phyloP scores from a whole-genome alignment of 2,797 vertebrate genomes.

The Coendou prehensilis region DNA sequence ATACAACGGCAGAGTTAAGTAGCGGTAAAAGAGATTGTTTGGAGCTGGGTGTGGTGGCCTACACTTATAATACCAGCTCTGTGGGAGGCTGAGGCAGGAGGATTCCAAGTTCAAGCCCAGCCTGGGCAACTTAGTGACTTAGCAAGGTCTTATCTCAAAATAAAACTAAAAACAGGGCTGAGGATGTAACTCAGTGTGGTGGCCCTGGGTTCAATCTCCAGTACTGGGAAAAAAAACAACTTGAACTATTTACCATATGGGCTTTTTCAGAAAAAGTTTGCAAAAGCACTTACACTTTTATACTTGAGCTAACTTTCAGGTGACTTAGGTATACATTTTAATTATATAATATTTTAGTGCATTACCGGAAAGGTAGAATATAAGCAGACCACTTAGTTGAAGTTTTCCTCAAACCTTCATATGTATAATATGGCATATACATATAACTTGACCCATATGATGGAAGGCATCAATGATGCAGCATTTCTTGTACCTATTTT shows the following conservation, averaged over 20 bases:
- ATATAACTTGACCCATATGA: background rate
- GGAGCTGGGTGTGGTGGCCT: background rate
- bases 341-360: background rate
- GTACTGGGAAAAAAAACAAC: background rate
- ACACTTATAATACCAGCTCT: background rate
- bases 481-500: conserved; percentile 27
- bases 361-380: background rate
- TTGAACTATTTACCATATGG: background rate
- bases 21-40: background rate
- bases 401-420: conserved; percentile 13
- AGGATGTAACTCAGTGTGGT: background rate
- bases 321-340: background rate
- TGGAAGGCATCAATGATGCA: background rate
- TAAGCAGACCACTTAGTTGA: conserved; percentile 10
- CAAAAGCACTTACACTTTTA: background rate
- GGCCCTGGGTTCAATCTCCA: background rate
- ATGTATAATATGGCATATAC: background rate
- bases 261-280: conserved; percentile 1
- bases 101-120: background rate
- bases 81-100: background rate
- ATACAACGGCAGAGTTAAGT: background rate
- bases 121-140: background rate
- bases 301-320: conserved; percentile 54
- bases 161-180: background rate
- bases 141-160: background rate